phyloP scores from a whole-genome alignment of 2,888 invertebrate genomes.

The Suillia variegata region DNA sequence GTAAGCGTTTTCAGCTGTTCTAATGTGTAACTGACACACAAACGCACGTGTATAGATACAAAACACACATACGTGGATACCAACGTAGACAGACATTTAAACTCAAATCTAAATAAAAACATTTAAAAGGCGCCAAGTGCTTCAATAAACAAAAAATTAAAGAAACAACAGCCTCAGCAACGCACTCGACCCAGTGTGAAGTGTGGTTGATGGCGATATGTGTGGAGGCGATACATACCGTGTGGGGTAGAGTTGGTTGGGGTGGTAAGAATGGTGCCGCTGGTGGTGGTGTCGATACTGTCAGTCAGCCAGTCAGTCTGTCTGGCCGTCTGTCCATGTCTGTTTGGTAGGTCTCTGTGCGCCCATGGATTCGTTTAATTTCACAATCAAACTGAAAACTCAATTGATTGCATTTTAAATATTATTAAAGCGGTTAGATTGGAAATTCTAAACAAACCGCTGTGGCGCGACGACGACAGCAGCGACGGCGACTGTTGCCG shows the following conservation, averaged over 20 bases:
- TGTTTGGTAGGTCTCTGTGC: neutral
- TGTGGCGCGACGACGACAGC: too few relatives aligned
- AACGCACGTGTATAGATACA: too few relatives aligned
- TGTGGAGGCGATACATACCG: conserved; percentile 17
- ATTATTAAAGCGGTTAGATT: conserved; percentile 31
- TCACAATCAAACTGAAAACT: conserved; percentile 32
- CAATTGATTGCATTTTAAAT: conserved; percentile 37
- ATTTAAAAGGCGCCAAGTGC: conserved; percentile 60
- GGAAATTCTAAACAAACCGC: conserved; percentile 31
- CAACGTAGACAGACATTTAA: neutral
- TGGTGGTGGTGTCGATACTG: neutral
- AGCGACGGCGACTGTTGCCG: neutral
- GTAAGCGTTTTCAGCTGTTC: too few relatives aligned
- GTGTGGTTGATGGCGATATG: conserved; percentile 17
- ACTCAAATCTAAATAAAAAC: conserved; percentile 48
- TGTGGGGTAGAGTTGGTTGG: neutral
- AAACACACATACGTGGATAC: too few relatives aligned
- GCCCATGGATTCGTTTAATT: conserved; percentile 18
- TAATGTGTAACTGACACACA: too few relatives aligned
- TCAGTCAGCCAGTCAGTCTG: neutral
- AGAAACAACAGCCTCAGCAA: conserved; percentile 21
- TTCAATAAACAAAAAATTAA: conserved; percentile 57
- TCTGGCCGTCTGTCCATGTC: neutral
- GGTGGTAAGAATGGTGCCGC: neutral
- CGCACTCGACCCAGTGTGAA: conserved; percentile 6